Percentiles rank a stretch among this genome's conserved stretches.
Conservation (phyloP, 2,888 invertebrate genomes). For the Podotricha telesiphe region DNA sequence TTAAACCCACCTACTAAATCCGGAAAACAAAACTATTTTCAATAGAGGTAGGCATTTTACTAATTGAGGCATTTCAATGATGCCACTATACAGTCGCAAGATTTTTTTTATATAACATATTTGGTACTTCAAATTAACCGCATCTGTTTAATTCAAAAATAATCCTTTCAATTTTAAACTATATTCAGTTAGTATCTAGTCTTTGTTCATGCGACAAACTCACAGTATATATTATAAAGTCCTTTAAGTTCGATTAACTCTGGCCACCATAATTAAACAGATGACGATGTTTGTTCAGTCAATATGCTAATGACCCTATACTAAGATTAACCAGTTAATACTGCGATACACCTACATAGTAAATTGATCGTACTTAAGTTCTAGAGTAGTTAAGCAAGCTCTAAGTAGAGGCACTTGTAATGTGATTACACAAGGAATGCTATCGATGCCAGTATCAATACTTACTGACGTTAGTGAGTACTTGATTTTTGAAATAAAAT, state of each 20-base stretch:
- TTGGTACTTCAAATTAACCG: too few species aligned
- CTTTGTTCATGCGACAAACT: too few species aligned
- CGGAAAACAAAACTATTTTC: too few species aligned
- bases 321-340: conserved; percentile 34
- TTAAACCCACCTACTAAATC: too few species aligned
- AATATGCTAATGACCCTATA: conserved; percentile 42
- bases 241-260: conserved; percentile 27
- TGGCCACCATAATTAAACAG: conserved; percentile 16
- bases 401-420: conserved; percentile 7
- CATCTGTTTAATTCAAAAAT: too few species aligned
- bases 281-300: conserved; percentile 39
- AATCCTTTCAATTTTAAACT: too few species aligned
- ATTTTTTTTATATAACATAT: too few species aligned
- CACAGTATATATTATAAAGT: conserved; percentile 20
- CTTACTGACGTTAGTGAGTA: not conserved
- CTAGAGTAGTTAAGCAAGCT: conserved; percentile 7
- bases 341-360: conserved; percentile 16
- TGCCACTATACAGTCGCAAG: too few species aligned
- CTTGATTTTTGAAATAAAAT: not conserved
- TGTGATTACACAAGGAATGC: conserved; percentile 18
- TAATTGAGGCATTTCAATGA: too few species aligned
- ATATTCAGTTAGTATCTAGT: too few species aligned
- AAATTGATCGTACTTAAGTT: conserved; percentile 5
- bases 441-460: conserved; percentile 1
- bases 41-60: too few species aligned